Percentiles rank a stretch among this genome's conserved stretches.
phyloP scores from a whole-genome alignment of 2,113 vertebrate genomes.

The Megaceryle torquata region DNA sequence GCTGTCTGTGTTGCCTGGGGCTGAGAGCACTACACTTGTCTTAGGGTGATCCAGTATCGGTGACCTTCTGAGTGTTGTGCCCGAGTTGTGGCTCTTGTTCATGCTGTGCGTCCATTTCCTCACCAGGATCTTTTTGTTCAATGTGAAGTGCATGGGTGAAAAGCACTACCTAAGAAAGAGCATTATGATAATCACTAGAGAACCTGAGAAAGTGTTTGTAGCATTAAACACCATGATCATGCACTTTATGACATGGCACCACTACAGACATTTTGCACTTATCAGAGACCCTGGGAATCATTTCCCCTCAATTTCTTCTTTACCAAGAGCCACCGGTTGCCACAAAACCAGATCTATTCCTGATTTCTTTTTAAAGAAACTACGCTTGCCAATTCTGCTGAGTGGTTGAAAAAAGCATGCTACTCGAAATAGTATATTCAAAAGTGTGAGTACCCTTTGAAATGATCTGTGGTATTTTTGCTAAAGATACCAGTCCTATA shows the following conservation, averaged over 20 bases:
- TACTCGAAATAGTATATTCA: not conserved
- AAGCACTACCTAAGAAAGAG: not conserved
- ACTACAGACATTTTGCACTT: not conserved
- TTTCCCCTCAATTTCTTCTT: not conserved
- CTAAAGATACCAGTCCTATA: not conserved
- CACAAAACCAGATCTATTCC: constrained; percentile 4
- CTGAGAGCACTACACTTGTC: not conserved
- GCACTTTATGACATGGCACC: not conserved
- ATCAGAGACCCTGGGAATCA: not conserved
- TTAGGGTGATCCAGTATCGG: rapidly evolving
- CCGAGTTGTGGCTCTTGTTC: not conserved
- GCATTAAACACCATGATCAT: not conserved
- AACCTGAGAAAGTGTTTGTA: not conserved
- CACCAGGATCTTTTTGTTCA: not conserved
- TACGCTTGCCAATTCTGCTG: constrained; percentile 11
- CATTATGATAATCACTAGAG: not conserved
- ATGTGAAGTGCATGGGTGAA: not conserved
- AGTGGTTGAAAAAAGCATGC: not conserved
- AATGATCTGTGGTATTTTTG: constrained; percentile 33
- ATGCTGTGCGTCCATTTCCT: rapidly evolving
- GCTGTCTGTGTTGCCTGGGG: not conserved
- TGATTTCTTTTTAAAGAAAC: constrained; percentile 20
- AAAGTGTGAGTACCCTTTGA: constrained; percentile 18
- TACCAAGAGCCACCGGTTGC: not conserved
- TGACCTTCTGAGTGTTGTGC: not conserved